phyloP scores from a whole-genome alignment of 2,888 invertebrate genomes.

The Eupithecia subfuscata region DNA sequence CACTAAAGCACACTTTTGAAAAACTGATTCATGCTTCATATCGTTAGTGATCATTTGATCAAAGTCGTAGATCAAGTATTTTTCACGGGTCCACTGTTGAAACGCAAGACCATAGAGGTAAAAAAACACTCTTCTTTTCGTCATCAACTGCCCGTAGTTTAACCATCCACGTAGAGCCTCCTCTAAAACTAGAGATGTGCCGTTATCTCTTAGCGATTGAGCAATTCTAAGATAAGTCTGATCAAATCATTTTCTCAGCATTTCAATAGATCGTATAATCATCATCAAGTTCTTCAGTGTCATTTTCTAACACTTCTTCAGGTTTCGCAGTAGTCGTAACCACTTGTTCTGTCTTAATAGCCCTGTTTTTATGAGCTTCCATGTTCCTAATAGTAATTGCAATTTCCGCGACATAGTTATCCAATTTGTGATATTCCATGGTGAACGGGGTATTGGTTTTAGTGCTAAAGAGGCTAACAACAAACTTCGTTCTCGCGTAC shows the following conservation, averaged over 20 bases:
- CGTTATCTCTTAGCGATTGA: not conserved
- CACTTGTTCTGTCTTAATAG: not conserved
- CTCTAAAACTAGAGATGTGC: not conserved
- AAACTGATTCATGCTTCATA: not conserved
- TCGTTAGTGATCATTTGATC: not conserved
- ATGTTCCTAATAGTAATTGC: slow-evolving; percentile 12
- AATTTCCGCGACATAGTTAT: slow-evolving; percentile 18
- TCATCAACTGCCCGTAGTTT: not conserved
- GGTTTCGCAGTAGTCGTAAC: slow-evolving; percentile 8
- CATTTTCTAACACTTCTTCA: not conserved
- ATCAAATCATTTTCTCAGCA: not conserved
- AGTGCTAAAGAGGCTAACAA: slow-evolving; percentile 24
- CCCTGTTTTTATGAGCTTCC: not conserved
- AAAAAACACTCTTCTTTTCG: not conserved
- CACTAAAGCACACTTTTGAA: not conserved
- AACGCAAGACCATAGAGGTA: not conserved
- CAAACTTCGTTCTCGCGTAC: slow-evolving; percentile 21
- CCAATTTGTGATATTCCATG: slow-evolving; percentile 14
- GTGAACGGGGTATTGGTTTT: slow-evolving; percentile 7
- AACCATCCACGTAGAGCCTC: not conserved
- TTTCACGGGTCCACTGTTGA: not conserved
- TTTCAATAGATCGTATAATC: slow-evolving; percentile 8
- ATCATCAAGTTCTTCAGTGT: not conserved
- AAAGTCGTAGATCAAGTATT: not conserved
- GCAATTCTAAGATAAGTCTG: not conserved